These are phyloP conservation scores for Orycteropus afer DNA, from an alignment of 2,113 vertebrate species.

Conservation along the genomic window DNA sequence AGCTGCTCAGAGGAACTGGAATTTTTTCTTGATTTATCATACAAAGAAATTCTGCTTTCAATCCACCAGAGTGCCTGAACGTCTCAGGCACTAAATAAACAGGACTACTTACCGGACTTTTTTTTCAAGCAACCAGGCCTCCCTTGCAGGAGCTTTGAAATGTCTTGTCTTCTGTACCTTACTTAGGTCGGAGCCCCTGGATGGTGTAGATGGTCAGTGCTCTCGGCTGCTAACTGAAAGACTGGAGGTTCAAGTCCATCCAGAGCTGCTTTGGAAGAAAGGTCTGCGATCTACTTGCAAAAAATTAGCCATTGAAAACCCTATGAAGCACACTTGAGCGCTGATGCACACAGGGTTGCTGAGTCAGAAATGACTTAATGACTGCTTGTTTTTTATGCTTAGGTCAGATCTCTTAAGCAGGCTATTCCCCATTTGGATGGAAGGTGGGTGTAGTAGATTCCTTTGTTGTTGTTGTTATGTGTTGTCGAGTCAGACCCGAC, in stretches of 20 bases:
- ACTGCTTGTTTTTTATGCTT: background rate
- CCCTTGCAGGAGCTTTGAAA: background rate
- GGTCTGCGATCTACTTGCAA: no score
- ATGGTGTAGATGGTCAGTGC: no score
- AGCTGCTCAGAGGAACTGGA: background rate
- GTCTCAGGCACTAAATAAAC: background rate
- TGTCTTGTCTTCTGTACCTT: background rate
- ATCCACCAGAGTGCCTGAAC: background rate
- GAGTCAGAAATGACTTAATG: no score
- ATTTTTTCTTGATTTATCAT: background rate
- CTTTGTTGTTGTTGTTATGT: background rate
- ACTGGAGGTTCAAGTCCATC: no score
- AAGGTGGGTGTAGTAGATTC: background rate
- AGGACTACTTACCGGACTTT: background rate
- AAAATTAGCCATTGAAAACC: no score
- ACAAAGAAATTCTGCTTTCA: background rate
- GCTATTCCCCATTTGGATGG: background rate
- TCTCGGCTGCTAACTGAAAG: no score
- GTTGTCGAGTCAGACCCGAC: no score
- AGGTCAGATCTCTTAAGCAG: background rate
- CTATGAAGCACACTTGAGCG: no score
- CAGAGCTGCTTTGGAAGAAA: no score
- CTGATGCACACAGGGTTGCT: no score
- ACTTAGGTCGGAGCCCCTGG: background rate
- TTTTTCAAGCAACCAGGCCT: background rate